Evolutionary conservation across 2,113 vertebrate genomes (phyloP).

Genomic region (Pomatostomus ruficeps): DNA sequence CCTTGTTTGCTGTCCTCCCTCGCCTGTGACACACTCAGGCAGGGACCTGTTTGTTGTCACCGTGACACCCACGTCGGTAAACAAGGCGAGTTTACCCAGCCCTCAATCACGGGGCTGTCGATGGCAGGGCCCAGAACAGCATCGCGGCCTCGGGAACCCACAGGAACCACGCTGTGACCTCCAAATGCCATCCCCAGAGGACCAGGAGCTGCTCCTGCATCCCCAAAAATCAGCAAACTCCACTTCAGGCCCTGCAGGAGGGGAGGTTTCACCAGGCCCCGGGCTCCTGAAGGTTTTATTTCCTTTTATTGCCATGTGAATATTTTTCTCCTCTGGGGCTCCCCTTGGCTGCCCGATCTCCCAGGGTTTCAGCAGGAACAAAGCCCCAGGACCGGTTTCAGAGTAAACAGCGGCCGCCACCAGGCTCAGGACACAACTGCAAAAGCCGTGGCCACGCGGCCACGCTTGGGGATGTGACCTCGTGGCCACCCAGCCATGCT

Average conservation of each 20-base stretch:
- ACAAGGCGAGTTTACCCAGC: conserved; percentile 46
- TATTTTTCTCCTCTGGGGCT: not conserved
- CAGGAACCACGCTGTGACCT: not conserved
- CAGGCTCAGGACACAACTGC: not conserved
- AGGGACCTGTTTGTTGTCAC: conserved; percentile 52
- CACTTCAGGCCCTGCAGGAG: not conserved
- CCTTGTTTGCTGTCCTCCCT: conserved; percentile 45
- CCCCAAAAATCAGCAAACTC: not conserved
- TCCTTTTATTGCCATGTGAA: not conserved
- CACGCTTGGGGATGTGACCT: not conserved
- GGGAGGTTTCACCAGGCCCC: not conserved
- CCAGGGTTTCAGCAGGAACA: not conserved
- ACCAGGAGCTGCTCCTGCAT: not conserved
- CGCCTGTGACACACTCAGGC: conserved; percentile 33
- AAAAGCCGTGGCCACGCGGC: not conserved
- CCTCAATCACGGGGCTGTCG: conserved; percentile 9
- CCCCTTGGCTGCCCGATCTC: not conserved
- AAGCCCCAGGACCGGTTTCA: conserved; percentile 32
- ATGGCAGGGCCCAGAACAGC: not conserved
- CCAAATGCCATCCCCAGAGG: not conserved
- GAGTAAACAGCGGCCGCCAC: not conserved
- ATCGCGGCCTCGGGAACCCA: not conserved
- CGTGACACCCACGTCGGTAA: conserved; percentile 48
- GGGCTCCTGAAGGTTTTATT: not conserved
- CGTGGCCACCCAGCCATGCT: not conserved